phyloP scores from a whole-genome alignment of 2,888 invertebrate species.

The Cryptocephalus moraei region DNA sequence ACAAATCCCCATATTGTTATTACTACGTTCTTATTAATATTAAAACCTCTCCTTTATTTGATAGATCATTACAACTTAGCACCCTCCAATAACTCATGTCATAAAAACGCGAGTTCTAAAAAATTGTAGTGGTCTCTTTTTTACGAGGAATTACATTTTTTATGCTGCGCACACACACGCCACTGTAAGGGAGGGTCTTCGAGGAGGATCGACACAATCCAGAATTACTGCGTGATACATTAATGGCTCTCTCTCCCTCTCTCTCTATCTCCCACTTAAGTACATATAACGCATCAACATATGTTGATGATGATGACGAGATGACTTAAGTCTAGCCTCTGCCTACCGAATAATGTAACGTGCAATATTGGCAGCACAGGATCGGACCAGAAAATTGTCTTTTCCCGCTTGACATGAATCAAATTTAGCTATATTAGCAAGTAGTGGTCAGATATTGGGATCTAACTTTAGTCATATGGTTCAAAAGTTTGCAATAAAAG shows the following conservation, averaged over 20 bases:
- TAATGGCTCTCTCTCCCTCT: slow-evolving; percentile 18
- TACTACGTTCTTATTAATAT: no score
- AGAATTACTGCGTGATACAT: slow-evolving; percentile 25
- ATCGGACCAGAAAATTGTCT: neutral
- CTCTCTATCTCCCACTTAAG: slow-evolving; percentile 24
- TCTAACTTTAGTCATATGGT: no score
- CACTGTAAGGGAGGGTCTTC: slow-evolving; percentile 22
- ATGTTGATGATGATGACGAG: slow-evolving; percentile 23
- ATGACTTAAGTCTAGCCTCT: slow-evolving; percentile 8
- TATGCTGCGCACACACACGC: slow-evolving; percentile 9
- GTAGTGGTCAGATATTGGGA: no score
- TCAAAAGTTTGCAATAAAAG: no score
- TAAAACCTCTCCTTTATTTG: no score
- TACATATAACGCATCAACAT: slow-evolving; percentile 4
- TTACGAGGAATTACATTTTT: neutral
- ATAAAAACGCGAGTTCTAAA: no score
- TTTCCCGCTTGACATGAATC: no score
- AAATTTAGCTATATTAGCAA: no score
- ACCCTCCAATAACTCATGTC: no score
- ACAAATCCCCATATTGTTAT: no score
- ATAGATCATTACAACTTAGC: no score
- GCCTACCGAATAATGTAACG: slow-evolving; percentile 8
- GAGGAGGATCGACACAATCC: slow-evolving; percentile 19
- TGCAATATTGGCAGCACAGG: slow-evolving; percentile 8
- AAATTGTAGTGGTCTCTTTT: no score